These are phyloP conservation scores for Acanthaster planci DNA, from an alignment of 35 echinoderm and acorn worm genomes.

Conservation along the genomic window DNA sequence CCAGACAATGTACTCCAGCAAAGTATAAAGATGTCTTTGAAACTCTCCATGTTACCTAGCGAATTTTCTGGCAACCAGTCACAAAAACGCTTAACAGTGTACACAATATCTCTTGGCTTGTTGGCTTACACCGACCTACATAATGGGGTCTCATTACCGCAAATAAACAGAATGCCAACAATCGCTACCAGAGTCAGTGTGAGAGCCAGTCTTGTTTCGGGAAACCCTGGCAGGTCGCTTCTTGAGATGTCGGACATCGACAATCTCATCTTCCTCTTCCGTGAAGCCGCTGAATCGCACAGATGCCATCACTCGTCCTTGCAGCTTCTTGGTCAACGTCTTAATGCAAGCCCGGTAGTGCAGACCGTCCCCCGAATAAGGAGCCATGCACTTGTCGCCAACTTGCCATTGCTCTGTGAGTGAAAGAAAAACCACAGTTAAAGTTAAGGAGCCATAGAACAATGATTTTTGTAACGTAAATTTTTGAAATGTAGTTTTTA, in stretches of 20 bases:
- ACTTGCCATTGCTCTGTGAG: conserved; percentile 45
- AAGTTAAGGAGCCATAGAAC: no score
- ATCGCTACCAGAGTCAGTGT: neutral
- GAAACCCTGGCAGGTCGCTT: neutral
- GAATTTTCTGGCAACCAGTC: neutral
- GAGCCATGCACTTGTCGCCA: conserved; percentile 72
- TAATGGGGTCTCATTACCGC: no score
- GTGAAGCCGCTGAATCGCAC: conserved; percentile 68
- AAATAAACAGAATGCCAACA: neutral
- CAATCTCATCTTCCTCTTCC: conserved; percentile 73
- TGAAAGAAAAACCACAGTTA: no score
- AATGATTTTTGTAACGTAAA: no score
- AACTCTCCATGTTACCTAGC: neutral
- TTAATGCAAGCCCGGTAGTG: conserved; percentile 56
- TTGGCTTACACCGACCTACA: no score
- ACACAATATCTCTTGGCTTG: no score
- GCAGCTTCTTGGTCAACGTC: conserved; percentile 11
- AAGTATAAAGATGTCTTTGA: neutral
- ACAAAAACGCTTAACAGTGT: no score
- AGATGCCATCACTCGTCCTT: conserved; percentile 12
- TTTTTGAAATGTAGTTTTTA: no score
- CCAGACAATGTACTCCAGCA: neutral
- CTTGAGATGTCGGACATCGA: conserved; percentile 48
- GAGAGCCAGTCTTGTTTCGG: neutral
- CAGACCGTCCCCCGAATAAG: conserved; percentile 44